phyloP scores from a whole-genome alignment of 2,797 vertebrate genomes.

The Lepus oiostolus region DNA sequence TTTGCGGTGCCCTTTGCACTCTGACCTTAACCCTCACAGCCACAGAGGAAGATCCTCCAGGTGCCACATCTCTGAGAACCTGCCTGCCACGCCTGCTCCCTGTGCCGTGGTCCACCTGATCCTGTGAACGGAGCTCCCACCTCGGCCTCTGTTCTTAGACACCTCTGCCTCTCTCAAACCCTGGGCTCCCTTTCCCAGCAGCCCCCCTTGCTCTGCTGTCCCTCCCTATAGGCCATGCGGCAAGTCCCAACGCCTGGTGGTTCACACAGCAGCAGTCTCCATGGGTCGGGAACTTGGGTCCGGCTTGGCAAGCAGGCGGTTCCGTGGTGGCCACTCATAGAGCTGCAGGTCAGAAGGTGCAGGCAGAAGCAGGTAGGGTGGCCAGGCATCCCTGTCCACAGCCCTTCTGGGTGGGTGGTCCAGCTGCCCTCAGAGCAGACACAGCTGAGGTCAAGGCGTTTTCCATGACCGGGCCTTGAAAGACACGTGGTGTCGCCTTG shows the following conservation, averaged over 20 bases:
- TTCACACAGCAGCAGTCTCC: constrained; percentile 8
- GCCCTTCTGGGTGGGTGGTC: neutral
- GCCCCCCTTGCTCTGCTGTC: constrained; percentile 18
- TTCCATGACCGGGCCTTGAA: neutral
- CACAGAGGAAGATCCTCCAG: neutral
- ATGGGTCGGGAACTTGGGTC: neutral
- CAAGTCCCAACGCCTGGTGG: neutral
- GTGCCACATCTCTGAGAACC: neutral
- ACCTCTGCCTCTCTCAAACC: neutral
- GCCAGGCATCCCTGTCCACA: neutral
- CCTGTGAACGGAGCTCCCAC: neutral
- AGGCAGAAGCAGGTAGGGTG: neutral
- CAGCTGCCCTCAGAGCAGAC: neutral
- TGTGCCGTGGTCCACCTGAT: neutral
- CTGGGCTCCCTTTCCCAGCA: neutral
- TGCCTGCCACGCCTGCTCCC: neutral
- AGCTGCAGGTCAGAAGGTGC: neutral
- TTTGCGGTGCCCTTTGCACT: neutral
- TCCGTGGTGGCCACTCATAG: neutral
- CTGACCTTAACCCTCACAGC: neutral
- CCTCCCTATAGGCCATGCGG: neutral
- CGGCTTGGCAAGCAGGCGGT: neutral
- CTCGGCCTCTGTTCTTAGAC: neutral
- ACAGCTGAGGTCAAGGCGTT: neutral
- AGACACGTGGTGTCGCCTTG: neutral